A percentile compares a stretch with the other conserved stretches of the same genome.
These are phyloP conservation scores for Wasmannia auropunctata DNA, from an alignment of 1,140 invertebrate species.

Conservation along the genomic window DNA sequence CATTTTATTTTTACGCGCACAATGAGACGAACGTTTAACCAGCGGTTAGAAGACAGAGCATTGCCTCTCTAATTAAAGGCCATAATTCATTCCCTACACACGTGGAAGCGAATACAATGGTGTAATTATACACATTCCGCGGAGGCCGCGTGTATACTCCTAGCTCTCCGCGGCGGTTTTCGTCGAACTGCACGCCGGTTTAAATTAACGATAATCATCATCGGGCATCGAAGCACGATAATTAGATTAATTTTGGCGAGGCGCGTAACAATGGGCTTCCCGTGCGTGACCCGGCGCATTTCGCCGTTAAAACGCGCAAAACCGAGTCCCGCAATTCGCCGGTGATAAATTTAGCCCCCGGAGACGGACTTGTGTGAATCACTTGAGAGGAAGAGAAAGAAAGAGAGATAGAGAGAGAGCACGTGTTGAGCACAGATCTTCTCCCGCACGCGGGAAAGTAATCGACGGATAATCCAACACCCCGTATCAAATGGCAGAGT, in stretches of 20 bases:
- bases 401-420: too few relatives aligned
- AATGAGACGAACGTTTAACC: constrained; percentile 21
- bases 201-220: constrained; percentile 48
- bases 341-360: constrained; percentile 36
- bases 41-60: constrained; percentile 1
- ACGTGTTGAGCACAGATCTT: constrained; percentile 18
- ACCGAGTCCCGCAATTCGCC: background rate
- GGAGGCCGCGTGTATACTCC: background rate
- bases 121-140: constrained; percentile 33
- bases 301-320: background rate
- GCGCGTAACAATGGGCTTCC: constrained; percentile 25
- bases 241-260: constrained; percentile 31
- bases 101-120: constrained; percentile 44
- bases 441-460: background rate
- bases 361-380: constrained; percentile 22
- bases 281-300: constrained; percentile 10
- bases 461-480: constrained; percentile 27
- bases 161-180: background rate
- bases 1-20: background rate
- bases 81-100: constrained; percentile 24
- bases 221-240: background rate
- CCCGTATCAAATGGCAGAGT: constrained; percentile 31
- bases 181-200: background rate
- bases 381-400: too few relatives aligned
- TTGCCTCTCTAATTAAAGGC: constrained; percentile 38